Evolutionary conservation across 1,140 invertebrate genomes (phyloP).

Genomic region (Lysiphlebus fabarum): DNA sequence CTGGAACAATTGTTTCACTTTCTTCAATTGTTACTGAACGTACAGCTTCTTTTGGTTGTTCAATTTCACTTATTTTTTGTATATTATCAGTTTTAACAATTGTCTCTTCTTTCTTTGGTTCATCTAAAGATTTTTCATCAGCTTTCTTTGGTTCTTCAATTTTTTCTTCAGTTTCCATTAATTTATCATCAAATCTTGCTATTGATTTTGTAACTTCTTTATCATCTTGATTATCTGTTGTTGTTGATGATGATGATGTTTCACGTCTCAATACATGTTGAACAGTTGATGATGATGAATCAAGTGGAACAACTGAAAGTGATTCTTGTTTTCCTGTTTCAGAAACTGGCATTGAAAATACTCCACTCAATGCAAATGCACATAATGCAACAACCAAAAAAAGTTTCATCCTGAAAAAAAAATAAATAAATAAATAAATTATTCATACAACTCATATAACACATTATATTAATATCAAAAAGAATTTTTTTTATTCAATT

Average conservation of each 20-base stretch:
- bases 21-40: neutral
- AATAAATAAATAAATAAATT: slow-evolving; percentile 11
- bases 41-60: neutral
- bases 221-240: slow-evolving; percentile 8
- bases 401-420: slow-evolving; percentile 37
- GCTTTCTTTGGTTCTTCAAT: slow-evolving; percentile 21
- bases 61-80: neutral
- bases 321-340: slow-evolving; percentile 28
- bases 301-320: slow-evolving; percentile 26
- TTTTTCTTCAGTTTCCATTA: neutral
- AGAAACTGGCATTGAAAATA: slow-evolving; percentile 41
- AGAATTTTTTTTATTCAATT: too few relatives aligned
- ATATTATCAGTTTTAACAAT: slow-evolving; percentile 20
- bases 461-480: too few relatives aligned
- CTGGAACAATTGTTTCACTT: neutral
- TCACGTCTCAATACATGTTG: slow-evolving; percentile 17
- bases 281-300: slow-evolving; percentile 10
- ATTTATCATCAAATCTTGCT: slow-evolving; percentile 13
- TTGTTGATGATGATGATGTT: neutral
- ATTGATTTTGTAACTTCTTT: slow-evolving; percentile 15
- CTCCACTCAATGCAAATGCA: slow-evolving; percentile 35
- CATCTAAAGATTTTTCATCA: slow-evolving; percentile 20
- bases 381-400: slow-evolving; percentile 38
- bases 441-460: too few relatives aligned
- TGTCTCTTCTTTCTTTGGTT: slow-evolving; percentile 13